Percentiles rank a stretch among this genome's conserved stretches.
Evolutionary conservation across 1,140 invertebrate species (phyloP).

Genomic region (Drosophila persimilis): DNA sequence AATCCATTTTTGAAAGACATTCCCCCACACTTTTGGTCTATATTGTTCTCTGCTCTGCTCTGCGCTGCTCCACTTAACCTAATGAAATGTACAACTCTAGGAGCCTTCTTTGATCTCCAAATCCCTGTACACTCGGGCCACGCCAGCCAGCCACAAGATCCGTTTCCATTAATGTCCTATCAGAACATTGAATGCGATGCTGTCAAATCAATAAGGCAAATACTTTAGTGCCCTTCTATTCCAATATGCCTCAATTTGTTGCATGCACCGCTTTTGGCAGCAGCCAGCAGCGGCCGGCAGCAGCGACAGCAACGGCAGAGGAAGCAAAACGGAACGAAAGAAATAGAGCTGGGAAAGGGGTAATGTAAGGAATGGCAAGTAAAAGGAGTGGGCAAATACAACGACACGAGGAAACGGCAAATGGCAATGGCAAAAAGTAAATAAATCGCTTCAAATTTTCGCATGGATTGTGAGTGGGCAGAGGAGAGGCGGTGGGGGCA

Average conservation of each 20-base stretch:
- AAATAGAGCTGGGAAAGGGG: conserved; percentile 14
- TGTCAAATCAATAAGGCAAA: conserved; percentile 60
- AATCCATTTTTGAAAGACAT: no score
- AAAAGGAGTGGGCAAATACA: conserved; percentile 43
- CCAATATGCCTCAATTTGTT: conserved; percentile 73
- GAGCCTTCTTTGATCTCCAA: conserved; percentile 9
- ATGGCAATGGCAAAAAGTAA: conserved; percentile 78
- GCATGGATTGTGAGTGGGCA: conserved; percentile 65
- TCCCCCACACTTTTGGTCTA: no score
- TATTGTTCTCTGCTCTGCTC: no score
- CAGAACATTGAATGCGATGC: conserved; percentile 49
- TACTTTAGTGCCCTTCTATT: conserved; percentile 56
- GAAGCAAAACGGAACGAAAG: conserved; percentile 11
- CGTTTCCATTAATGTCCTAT: conserved; percentile 47
- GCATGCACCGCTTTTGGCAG: conserved; percentile 63
- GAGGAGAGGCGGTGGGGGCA: background rate
- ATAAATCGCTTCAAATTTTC: conserved; percentile 80
- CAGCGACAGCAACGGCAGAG: conserved; percentile 11
- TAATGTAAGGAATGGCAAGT: background rate
- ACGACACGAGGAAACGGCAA: conserved; percentile 60
- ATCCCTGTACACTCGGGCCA: conserved; percentile 20
- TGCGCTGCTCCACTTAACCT: no score
- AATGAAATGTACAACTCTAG: no score
- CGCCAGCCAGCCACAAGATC: conserved; percentile 5
- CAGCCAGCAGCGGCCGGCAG: no score